Evolutionary conservation across 2,888 invertebrate species (phyloP), one percentile per base, ranked within the genome.

Genomic region (Drosophila flavopinicola): DNA sequence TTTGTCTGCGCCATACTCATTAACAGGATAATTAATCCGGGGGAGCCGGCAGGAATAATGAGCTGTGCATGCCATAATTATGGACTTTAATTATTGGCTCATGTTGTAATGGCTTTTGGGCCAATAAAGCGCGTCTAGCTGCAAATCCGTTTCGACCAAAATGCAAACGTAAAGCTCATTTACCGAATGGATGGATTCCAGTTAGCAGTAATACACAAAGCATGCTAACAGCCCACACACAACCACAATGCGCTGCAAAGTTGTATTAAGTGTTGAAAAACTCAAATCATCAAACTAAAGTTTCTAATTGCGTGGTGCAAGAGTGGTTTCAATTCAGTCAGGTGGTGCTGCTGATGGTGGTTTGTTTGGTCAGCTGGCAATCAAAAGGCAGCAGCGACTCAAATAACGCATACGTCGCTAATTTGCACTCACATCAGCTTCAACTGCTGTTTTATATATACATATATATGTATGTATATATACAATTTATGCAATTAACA

Each of bases 231-330:
- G 7, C 13, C 13, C 3, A 25, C 15, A 37, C 24, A 17, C 17
- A n/a, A 17, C 13, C 23, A 23, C 13, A 33, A 33, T 27, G 15
- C 11, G 24, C 7, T 23, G 37, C 7, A 24, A 39, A 68, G 33
- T 57, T 69, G 37, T 30, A 24, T 20, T 27, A 41, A 41, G 17
- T 33, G 32, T 27, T 54, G 27, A 38, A 59, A 45, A 58, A 58
- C 49, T 39, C 39, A 48, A 59, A 54, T 69, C 53, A 74, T 51
- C 45, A 61, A 44, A 53, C 54, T 53, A 37, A 71, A 57, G 27
- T 54, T 75, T 52, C 75, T 65, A 71, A 61, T 75, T 75, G 75
- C 71, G 37, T 44, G 47, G 15, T 13, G 37, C 30, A 10, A 24
- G 44, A 11, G 20, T 30, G 44, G 6, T 20, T 3, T 9, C 3